These are phyloP conservation scores for Rhogogaster chlorosoma DNA, from an alignment of 2,888 invertebrate species.

Conservation along the genomic window DNA sequence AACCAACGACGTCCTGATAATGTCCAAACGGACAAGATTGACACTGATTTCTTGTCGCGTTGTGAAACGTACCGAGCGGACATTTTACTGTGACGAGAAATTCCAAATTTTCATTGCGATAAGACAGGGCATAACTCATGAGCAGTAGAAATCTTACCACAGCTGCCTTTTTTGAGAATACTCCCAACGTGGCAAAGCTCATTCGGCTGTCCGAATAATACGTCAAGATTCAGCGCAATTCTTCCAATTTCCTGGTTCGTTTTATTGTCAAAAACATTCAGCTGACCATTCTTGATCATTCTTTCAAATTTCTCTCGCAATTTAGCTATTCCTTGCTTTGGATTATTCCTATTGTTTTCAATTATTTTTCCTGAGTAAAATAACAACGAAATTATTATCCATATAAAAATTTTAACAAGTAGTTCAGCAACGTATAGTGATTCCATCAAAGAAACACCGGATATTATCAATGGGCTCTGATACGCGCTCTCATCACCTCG, in stretches of 20 bases:
- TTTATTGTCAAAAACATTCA: conserved; percentile 65
- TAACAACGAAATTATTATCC: background rate
- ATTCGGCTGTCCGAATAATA: conserved; percentile 65
- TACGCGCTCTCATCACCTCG: no score
- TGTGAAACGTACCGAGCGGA: conserved; percentile 83
- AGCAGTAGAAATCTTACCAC: conserved; percentile 77
- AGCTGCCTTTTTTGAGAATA: conserved; percentile 79
- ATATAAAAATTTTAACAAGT: background rate
- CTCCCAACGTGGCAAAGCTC: conserved; percentile 80
- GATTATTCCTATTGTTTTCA: conserved; percentile 66
- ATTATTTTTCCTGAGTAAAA: conserved; percentile 68
- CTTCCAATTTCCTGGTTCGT: conserved; percentile 68
- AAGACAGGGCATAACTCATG: background rate
- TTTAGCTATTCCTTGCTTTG: conserved; percentile 64
- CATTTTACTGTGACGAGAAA: conserved; percentile 80
- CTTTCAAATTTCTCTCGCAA: conserved; percentile 65
- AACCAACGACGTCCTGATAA: conserved; percentile 81
- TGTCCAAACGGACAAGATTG: conserved; percentile 81
- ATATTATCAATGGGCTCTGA: no score
- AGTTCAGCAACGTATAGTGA: background rate
- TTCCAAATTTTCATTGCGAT: conserved; percentile 39
- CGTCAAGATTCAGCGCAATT: conserved; percentile 67
- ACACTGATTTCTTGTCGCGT: conserved; percentile 79
- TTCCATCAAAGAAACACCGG: background rate
- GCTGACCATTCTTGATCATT: conserved; percentile 63